These are phyloP conservation scores for Taxidea taxus DNA, from an alignment of 2,113 vertebrate species.

Conservation along the genomic window DNA sequence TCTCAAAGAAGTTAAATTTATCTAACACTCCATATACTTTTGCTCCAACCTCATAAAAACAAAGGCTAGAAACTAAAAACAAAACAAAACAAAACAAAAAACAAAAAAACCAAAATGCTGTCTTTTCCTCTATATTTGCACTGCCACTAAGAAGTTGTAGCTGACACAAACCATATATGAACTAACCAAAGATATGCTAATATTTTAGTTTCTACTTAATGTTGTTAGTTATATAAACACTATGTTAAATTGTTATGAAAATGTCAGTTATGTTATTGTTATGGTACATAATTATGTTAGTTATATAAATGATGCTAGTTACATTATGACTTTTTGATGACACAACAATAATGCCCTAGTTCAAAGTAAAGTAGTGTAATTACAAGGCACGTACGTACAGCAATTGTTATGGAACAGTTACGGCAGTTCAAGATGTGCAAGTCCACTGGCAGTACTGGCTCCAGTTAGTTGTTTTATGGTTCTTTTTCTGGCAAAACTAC, in stretches of 20 bases:
- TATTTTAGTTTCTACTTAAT: background rate
- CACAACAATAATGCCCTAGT: background rate
- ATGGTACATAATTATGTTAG: background rate
- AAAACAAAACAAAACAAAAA: background rate
- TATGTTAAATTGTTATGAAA: background rate
- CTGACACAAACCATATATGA: background rate
- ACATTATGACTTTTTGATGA: background rate
- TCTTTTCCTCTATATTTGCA: background rate
- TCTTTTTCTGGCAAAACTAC: background rate
- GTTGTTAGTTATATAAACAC: background rate
- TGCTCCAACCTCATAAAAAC: background rate
- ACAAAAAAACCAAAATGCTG: background rate
- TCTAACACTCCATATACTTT: background rate
- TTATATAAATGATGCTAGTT: background rate
- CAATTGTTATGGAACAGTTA: background rate
- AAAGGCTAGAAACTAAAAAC: background rate
- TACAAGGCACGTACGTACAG: background rate
- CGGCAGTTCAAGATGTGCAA: background rate
- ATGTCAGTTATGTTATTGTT: background rate
- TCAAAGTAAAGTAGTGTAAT: background rate
- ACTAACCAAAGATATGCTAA: background rate
- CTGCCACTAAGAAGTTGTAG: background rate
- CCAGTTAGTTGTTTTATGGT: background rate
- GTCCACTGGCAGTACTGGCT: background rate
- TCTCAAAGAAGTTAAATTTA: background rate